Evolutionary conservation across 2,113 vertebrate species (phyloP), one percentile per base, ranked within the genome.

Genomic region (Lophius piscatorius): DNA sequence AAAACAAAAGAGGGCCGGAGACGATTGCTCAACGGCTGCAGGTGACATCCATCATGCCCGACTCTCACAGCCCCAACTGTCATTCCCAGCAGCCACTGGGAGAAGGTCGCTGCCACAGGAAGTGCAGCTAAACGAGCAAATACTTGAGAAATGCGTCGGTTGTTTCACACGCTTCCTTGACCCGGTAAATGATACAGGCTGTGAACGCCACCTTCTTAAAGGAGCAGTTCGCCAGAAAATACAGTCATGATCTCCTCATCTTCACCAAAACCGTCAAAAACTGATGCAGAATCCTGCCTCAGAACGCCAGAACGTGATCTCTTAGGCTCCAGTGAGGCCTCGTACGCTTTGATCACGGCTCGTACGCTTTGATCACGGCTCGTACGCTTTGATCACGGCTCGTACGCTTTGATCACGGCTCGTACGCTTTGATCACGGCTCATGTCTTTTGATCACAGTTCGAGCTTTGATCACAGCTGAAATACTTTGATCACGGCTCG

Each of bases 1-100:
- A 87, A 79, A 89, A 90, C 70, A 90, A 88, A 41, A 39, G 36
- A 60, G 59, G 61, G 45, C 76, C 79, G 75, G 80, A 74, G 82
- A 55, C 13, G 79, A 85, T 92, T 87, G 85, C 91, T 88, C 88
- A 91, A 90, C 16, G 59, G 71, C 63, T 69, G 82, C 87, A 91
- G 88, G 89, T 90, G 88, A 82, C 88, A 89, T 89, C 87, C 80
- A 91, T 91, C 88, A 89, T 69, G 39, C 44, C 1, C 24, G 72
- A 85, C 78, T 80, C 69, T 63, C 80, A 81, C 38, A 62, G 79
- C 88, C 76, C n/a, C 77, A 71, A 84, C 81, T 81, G 86, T 77
- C 87, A 84, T 84, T 91, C 81, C 68, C 73, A 72, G 72, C 58
- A 82, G 78, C 55, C 73, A 79, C 42, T 35, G 67, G 76, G 77